These are phyloP conservation scores for Lampropteryx suffumata DNA, from an alignment of 2,888 invertebrate species.

Conservation along the genomic window DNA sequence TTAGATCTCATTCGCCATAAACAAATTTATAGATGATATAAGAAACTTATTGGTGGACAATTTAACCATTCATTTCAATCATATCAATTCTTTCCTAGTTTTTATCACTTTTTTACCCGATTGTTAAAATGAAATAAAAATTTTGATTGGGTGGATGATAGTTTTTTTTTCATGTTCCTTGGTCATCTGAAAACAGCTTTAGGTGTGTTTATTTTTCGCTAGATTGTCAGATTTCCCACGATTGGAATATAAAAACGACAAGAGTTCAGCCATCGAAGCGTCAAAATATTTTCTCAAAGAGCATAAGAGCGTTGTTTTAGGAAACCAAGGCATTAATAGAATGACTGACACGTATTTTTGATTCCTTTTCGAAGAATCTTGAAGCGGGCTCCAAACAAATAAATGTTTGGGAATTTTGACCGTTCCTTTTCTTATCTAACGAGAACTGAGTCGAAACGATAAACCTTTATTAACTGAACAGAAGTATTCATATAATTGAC, in stretches of 20 bases:
- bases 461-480: neutral
- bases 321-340: constrained; percentile 75
- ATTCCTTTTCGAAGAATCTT: constrained; percentile 63
- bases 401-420: constrained; percentile 38
- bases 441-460: neutral
- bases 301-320: constrained; percentile 64
- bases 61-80: too few species aligned
- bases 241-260: constrained; percentile 47
- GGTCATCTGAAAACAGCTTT: too few species aligned
- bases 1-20: constrained; percentile 50
- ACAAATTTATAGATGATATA: constrained; percentile 8
- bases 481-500: neutral
- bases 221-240: constrained; percentile 57
- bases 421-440: neutral
- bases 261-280: constrained; percentile 59
- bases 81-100: too few species aligned
- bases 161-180: too few species aligned
- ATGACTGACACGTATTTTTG: constrained; percentile 76
- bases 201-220: constrained; percentile 18
- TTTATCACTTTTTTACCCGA: too few species aligned
- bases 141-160: too few species aligned
- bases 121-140: too few species aligned
- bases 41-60: too few species aligned
- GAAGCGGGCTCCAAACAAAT: constrained; percentile 51
- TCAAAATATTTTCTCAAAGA: constrained; percentile 72